Evolutionary conservation across 2,797 vertebrate genomes (phyloP).

Genomic region (Sebastolobus alascanus): DNA sequence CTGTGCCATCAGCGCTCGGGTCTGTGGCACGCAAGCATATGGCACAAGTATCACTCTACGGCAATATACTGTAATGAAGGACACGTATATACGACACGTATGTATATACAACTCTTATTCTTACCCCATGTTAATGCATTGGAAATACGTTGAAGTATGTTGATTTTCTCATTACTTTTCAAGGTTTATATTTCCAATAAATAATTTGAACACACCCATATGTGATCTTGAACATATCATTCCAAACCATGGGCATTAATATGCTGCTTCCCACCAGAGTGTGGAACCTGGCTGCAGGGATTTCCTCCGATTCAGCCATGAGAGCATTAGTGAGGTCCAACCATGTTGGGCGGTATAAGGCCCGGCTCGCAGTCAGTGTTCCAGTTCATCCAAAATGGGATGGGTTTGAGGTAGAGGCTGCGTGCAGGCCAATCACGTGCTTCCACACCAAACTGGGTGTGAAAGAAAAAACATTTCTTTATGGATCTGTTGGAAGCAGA

Average conservation of each 20-base stretch:
- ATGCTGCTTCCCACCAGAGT: neutral
- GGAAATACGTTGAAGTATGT: neutral
- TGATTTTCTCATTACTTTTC: neutral
- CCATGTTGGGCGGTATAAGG: neutral
- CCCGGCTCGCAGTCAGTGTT: neutral
- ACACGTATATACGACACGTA: neutral
- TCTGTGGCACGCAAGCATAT: conserved; percentile 44
- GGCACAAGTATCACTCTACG: conserved; percentile 19
- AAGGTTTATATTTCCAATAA: neutral
- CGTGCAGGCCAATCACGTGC: neutral
- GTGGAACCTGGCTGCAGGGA: neutral
- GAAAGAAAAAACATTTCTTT: neutral
- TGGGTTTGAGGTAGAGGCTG: neutral
- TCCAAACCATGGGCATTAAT: neutral
- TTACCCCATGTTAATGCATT: neutral
- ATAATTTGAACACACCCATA: neutral
- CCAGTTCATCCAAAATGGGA: neutral
- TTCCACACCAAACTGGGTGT: neutral
- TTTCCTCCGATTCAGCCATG: neutral
- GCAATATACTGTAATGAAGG: conserved; percentile 7
- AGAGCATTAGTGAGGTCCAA: neutral
- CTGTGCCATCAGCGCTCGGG: conserved; percentile 16
- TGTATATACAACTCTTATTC: neutral
- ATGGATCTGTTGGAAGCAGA: neutral
- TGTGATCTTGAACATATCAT: neutral